Conservation (phyloP, 2,888 invertebrate species). For the Anticlea derivata region DNA sequence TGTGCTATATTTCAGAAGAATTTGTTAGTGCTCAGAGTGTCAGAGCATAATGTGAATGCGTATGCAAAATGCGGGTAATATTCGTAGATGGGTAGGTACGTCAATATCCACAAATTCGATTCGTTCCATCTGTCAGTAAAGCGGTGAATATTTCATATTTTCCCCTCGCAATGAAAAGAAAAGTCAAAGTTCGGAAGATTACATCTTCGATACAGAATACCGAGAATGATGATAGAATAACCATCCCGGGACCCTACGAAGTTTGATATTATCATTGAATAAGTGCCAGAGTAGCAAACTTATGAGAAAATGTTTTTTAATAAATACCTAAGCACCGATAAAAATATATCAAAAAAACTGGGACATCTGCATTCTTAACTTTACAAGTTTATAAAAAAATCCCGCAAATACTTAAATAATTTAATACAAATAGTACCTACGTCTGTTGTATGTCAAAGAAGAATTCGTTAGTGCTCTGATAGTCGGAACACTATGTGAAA, state of each 20-base stretch:
- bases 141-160: conserved; percentile 61
- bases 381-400: too few relatives aligned
- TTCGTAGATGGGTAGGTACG: conserved; percentile 26
- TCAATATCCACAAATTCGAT: conserved; percentile 56
- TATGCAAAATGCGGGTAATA: conserved; percentile 14
- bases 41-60: conserved; percentile 32
- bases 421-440: too few relatives aligned
- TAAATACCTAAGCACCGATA: too few relatives aligned
- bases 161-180: conserved; percentile 50
- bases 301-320: conserved; percentile 22
- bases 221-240: conserved; percentile 38
- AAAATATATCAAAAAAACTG: too few relatives aligned
- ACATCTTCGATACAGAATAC: conserved; percentile 52
- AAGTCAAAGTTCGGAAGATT: conserved; percentile 57
- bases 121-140: conserved; percentile 61
- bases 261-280: conserved; percentile 36
- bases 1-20: conserved; percentile 34
- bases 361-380: too few relatives aligned
- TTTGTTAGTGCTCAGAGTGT: conserved; percentile 38
- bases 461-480: too few relatives aligned
- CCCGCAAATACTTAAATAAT: too few relatives aligned
- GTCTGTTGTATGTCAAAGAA: too few relatives aligned
- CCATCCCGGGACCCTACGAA: conserved; percentile 34
- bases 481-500: too few relatives aligned
- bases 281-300: conserved; percentile 31